Evolutionary conservation across 2,888 invertebrate genomes (phyloP), one percentile per base, ranked within the genome.

Genomic region (Drosophila incognita): DNA sequence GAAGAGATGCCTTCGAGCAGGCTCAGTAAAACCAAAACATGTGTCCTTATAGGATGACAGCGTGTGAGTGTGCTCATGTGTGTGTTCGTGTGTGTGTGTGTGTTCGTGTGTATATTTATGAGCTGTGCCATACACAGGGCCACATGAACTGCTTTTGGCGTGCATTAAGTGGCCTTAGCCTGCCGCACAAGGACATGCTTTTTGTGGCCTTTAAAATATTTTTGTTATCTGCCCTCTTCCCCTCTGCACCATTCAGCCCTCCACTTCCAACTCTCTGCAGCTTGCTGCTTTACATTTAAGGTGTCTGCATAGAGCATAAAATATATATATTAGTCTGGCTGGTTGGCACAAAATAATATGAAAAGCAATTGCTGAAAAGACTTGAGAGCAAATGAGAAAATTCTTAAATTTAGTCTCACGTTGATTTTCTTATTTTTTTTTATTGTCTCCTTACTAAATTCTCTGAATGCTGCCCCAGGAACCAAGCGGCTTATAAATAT

Each of bases 131-230:
- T 57, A 63, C 53, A 74, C 65, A 69, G 65, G 73, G 69, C 51
- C 51, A 69, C 68, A 76, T 79, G 75, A 89, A 86, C 83, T 86
- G 88, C 81, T 89, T 86, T 90, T 87, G 90, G 76, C 78, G 70
- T 87, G 90, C 83, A 90, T 91, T 91, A 90, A 91, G 89, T 89
- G 91, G 90, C 89, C 82, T 91, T 89, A 89, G 83, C 80, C 74
- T 87, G 83, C 87, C 81, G 70, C 87, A 83, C 87, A 90, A 87
- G 90, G 89, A 91, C 89, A 88, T 76, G 87, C 79, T 76, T 79
- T 84, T 81, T 87, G 90, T 73, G 89, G 90, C 87, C 90, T 87
- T 87, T 89, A 80, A 87, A 90, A 71, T 68, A 71, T 74, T 78
- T 75, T 74, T 48, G 38, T 58, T 69, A 35, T 65, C 53, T 63